Conservation (phyloP, 1,140 invertebrate genomes). For the Conopomorpha cramerella region DNA sequence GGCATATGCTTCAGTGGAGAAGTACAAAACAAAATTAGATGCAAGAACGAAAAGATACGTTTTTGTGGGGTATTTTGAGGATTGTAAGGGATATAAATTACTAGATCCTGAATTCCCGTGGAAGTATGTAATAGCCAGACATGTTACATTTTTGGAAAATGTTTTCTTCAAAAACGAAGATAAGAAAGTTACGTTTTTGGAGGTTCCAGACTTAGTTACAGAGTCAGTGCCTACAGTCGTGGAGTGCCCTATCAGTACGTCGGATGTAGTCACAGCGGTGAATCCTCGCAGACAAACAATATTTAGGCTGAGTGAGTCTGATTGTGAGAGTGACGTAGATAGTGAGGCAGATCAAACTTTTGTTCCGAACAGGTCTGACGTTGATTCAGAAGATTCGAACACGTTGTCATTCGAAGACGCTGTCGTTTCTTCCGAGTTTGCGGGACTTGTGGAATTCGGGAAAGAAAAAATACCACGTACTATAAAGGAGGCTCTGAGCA, state of each 20-base stretch:
- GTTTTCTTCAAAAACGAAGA: background rate
- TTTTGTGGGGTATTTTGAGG: constrained; percentile 24
- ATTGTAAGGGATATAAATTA: constrained; percentile 16
- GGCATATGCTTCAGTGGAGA: constrained; percentile 7
- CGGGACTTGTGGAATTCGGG: background rate
- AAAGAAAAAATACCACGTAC: background rate
- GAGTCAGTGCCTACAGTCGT: too few relatives aligned
- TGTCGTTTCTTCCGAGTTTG: background rate
- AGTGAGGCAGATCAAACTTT: background rate
- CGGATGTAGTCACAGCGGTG: background rate
- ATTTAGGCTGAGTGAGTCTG: background rate
- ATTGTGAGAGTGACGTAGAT: background rate
- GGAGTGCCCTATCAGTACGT: too few relatives aligned
- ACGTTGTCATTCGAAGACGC: background rate
- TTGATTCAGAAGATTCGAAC: background rate
- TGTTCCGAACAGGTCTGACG: background rate
- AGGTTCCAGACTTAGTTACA: too few relatives aligned
- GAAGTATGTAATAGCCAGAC: background rate
- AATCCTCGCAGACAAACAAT: background rate
- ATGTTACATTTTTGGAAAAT: constrained; percentile 3
- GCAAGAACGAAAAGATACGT: constrained; percentile 14
- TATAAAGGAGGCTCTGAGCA: background rate
- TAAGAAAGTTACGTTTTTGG: background rate
- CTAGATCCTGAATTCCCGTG: constrained; percentile 1
- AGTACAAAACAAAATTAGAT: constrained; percentile 18